Evolutionary conservation across 2,113 vertebrate species (phyloP).

Genomic region (Conger conger): DNA sequence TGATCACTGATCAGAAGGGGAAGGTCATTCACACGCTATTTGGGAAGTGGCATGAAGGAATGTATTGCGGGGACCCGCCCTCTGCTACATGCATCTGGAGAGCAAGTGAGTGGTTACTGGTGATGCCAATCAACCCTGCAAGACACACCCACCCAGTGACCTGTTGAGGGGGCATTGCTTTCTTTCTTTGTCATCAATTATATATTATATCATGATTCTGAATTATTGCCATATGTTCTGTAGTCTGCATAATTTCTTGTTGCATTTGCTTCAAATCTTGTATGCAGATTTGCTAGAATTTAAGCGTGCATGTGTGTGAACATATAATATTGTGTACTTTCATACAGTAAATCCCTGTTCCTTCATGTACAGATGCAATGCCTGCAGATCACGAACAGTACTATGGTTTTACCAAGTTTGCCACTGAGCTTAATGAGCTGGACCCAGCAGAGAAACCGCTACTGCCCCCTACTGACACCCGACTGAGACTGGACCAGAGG

Average conservation of each 20-base stretch:
- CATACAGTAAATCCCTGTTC: neutral
- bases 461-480: slow-evolving; percentile 88
- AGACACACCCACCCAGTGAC: neutral
- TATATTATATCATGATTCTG: neutral
- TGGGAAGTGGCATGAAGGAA: slow-evolving; percentile 92
- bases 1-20: slow-evolving; percentile 79
- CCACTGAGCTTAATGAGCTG: slow-evolving; percentile 91
- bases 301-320: neutral
- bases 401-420: slow-evolving; percentile 96
- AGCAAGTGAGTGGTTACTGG: slow-evolving; percentile 75
- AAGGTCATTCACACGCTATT: slow-evolving; percentile 84
- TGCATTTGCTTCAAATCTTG: neutral
- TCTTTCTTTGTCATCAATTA: neutral
- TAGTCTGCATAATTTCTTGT: neutral
- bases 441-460: slow-evolving; percentile 70
- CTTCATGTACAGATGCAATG: slow-evolving; percentile 74
- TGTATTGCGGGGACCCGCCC: slow-evolving; percentile 83
- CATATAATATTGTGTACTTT: neutral
- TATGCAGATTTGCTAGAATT: neutral
- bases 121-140: neutral
- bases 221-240: neutral
- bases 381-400: slow-evolving; percentile 85
- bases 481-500: slow-evolving; percentile 94
- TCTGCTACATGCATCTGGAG: slow-evolving; percentile 90
- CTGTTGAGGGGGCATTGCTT: neutral